phyloP scores from a whole-genome alignment of 2,888 invertebrate genomes.

The Pristionchus exspectatus region DNA sequence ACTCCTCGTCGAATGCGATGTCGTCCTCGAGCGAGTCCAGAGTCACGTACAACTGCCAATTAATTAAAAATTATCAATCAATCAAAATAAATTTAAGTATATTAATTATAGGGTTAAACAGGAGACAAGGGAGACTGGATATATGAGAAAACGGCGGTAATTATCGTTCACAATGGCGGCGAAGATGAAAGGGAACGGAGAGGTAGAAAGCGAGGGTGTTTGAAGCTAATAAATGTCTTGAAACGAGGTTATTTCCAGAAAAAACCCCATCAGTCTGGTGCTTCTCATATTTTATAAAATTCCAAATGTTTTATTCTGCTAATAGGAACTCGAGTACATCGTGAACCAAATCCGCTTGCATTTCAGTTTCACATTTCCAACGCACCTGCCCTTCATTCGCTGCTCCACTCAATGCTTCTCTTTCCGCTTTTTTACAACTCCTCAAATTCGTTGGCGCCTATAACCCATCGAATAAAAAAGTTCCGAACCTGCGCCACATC shows the following conservation, averaged over 20 bases:
- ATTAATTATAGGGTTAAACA: too few species aligned
- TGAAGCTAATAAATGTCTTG: not conserved
- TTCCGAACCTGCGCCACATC: not conserved
- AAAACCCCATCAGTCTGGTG: too few species aligned
- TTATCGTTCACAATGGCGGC: not conserved
- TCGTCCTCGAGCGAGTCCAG: conserved; percentile 65
- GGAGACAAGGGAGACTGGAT: not conserved
- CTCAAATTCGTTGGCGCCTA: too few species aligned
- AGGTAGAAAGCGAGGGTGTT: not conserved
- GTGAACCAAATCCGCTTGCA: too few species aligned
- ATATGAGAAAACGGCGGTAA: not conserved
- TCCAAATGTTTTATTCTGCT: too few species aligned
- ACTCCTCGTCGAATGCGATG: conserved; percentile 65
- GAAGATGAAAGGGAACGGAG: not conserved
- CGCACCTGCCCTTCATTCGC: too few species aligned
- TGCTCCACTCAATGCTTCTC: too few species aligned
- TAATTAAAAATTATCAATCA: not conserved
- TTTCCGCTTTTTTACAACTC: too few species aligned
- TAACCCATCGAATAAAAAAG: too few species aligned
- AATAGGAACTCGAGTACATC: too few species aligned
- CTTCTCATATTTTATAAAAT: too few species aligned
- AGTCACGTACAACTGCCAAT: conserved; percentile 59
- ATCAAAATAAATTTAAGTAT: not conserved
- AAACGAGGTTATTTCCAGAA: not conserved
- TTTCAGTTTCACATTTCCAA: too few species aligned